A percentile compares a stretch with the other conserved stretches of the same genome.
Conservation (phyloP, 53 echinoderm and acorn worm species). For the Pentamera pediparva region DNA sequence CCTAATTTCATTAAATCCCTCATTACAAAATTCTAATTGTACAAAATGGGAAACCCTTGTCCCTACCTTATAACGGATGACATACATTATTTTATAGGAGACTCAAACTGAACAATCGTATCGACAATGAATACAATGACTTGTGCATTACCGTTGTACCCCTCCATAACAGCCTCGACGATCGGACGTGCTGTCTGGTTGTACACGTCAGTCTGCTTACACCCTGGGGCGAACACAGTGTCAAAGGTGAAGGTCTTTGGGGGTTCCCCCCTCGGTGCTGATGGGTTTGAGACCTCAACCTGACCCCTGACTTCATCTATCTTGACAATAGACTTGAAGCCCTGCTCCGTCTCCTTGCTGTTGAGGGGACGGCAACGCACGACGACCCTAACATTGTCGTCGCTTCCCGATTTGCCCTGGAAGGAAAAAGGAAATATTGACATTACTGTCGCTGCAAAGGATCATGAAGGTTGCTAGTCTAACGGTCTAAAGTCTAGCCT, state of each 20-base stretch:
- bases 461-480: too few species aligned
- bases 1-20: too few species aligned
- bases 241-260: conserved; percentile 94
- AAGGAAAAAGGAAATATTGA: background rate
- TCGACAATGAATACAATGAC: too few species aligned
- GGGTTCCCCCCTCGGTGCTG: conserved; percentile 78
- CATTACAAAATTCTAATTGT: too few species aligned
- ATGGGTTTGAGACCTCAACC: conserved; percentile 77
- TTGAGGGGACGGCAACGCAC: conserved; percentile 96
- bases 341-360: conserved; percentile 69
- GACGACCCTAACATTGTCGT: conserved; percentile 88
- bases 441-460: too few species aligned
- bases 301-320: conserved; percentile 84
- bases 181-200: conserved; percentile 97
- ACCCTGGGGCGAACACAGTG: conserved; percentile 78
- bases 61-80: too few species aligned
- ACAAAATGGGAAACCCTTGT: too few species aligned
- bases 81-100: too few species aligned
- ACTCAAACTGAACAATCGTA: too few species aligned
- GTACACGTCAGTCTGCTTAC: conserved; percentile 93
- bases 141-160: conserved; percentile 86
- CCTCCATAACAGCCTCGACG: conserved; percentile 98
- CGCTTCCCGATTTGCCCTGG: conserved; percentile 43
- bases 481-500: too few species aligned
- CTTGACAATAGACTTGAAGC: conserved; percentile 71